Percentiles rank a stretch among this genome's conserved stretches.
Evolutionary conservation across 2,888 invertebrate species (phyloP).

Genomic region (Pecten maximus): DNA sequence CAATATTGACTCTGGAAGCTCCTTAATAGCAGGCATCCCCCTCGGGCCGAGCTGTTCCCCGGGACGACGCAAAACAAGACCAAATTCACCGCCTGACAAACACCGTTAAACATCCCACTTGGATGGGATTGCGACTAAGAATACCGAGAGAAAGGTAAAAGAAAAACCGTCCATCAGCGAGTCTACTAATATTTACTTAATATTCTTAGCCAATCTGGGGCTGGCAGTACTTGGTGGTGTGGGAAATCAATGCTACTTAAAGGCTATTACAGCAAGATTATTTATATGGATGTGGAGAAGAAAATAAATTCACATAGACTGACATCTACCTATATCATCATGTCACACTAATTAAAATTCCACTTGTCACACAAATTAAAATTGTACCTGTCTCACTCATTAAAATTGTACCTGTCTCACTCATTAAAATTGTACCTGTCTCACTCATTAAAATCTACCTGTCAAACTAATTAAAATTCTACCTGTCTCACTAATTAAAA

Average conservation of each 20-base stretch:
- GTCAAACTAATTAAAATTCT: no score
- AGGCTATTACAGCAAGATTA: neutral
- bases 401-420: no score
- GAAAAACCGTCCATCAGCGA: neutral
- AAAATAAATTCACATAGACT: no score
- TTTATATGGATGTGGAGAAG: no score
- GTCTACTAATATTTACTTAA: slow-evolving; percentile 24
- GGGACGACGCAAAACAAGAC: neutral
- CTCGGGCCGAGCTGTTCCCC: slow-evolving; percentile 12
- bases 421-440: no score
- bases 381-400: no score
- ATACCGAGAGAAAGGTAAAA: neutral
- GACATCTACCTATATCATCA: no score
- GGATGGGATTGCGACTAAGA: neutral
- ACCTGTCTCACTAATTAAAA: no score
- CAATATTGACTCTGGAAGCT: slow-evolving; percentile 8
- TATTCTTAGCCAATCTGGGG: neutral
- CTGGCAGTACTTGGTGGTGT: neutral
- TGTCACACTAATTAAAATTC: no score
- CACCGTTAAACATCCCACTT: slow-evolving; percentile 16
- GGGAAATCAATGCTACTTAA: neutral
- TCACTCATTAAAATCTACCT: no score
- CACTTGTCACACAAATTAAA: no score
- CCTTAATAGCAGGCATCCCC: slow-evolving; percentile 22
- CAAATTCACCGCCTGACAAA: slow-evolving; percentile 23